Evolutionary conservation across 1,140 invertebrate genomes (phyloP), one percentile per base, ranked within the genome.

Genomic region (Drosophila kurseongensis): DNA sequence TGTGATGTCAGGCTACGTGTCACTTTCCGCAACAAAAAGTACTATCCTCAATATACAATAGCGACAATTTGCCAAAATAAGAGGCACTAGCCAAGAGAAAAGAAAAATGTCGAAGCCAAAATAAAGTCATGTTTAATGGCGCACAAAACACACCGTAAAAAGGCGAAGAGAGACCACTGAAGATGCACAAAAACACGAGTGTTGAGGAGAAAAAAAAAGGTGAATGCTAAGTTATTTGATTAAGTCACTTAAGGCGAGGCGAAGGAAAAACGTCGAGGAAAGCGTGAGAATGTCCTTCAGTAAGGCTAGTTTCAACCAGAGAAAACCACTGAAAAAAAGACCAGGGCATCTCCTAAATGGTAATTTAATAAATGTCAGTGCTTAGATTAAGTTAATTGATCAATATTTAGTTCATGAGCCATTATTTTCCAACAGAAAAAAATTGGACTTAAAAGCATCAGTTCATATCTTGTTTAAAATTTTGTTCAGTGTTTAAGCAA

Each of bases 171-270:
- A 58, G 48, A 23, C 55, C 16, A 44, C 44, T 27, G 32, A 57
- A 51, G 41, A 74, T 14, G 58, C 27, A 44, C 40, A 8, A 52
- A 73, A 44, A 48, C 16, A 16, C 23, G 42, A 55, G 35, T 73
- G 71, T 52, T 41, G 16, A 42, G 10, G 16, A 74, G 14, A 3
- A 23, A 32, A 56, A 56, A 71, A 68, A 47, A 62, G 65, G 66
- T 74, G 78, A 88, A 89, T 88, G 84, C 84, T 84, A 88, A 88
- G 84, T 88, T 88, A 89, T 88, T 89, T 88, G 84, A 88, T 88
- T 88, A 88, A 88, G 84, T 84, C 84, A 86, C 83, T 86, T 88
- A 88, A 77, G 68, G 52, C 58, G 27, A 38, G 38, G 35, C 51
- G 13, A 36, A 67, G 12, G 27, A n/a, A 61, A 61, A 60, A 35